Evolutionary conservation across 1,140 invertebrate species (phyloP), one percentile per base, ranked within the genome.

Genomic region (Ditylenchus dipsaci): DNA sequence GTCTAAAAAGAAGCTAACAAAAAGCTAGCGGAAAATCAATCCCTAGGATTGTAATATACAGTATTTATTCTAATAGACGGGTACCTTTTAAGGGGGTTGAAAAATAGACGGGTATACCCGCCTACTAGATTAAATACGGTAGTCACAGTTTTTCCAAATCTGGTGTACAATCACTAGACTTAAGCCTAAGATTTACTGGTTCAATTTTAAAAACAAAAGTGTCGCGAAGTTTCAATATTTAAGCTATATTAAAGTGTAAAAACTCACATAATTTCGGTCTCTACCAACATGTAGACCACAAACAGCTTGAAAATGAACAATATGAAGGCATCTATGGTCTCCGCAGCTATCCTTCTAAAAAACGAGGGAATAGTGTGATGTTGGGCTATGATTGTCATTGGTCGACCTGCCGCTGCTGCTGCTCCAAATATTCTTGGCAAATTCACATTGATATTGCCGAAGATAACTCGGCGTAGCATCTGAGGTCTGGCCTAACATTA

Each of bases 181-280:
- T 5, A 38, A 11, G 33, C 33, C 33, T 15, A 45, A 58, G 7
- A 42, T 23, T 63, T 38, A 64, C 29, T 61, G 1, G 26, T 64
- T 1, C n/a, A n/a, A n/a, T 13, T 11, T 57, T 65, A 8, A 29
- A 53, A 47, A 1, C 3, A 53, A 47, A 53, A 19, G 5, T n/a
- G n/a, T n/a, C n/a, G n/a, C n/a, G n/a, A n/a, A n/a, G n/a, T n/a
- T n/a, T n/a, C n/a, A 56, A 56, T 3, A 13, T 56, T 29, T 38
- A 5, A 23, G 59, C 30, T 5, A 29, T 1, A 7, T 59, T 0
- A 1, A 21, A 29, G 68, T 13, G 29, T 29, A 19, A 47, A 68
- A 29, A 79, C 76, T 47, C 45, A 76, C 75, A 76, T 65, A 30
- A 76, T 9, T 49, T 76, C 75, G 8, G 77, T 42, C 15, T 78